Evolutionary conservation across 64 coral and sea anemone species (phyloP).

Genomic region (Montipora capricornis): DNA sequence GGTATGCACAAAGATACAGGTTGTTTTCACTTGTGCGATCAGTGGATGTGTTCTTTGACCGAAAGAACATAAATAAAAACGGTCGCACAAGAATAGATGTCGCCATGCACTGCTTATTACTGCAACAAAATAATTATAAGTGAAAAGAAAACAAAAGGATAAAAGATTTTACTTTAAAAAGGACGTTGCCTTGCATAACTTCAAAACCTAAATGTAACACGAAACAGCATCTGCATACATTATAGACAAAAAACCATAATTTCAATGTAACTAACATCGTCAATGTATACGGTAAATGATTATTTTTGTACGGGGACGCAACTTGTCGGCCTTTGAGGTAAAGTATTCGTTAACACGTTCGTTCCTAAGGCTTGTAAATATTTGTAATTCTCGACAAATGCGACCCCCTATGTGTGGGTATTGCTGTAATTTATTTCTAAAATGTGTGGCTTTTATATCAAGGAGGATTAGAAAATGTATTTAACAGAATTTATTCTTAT

Average conservation of each 20-base stretch:
- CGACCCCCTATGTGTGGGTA: not conserved
- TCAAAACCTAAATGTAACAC: not conserved
- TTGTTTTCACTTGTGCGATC: not conserved
- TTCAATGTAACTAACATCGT: not conserved
- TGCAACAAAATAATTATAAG: no score
- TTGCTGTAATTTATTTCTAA: conserved; percentile 34
- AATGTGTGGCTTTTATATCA: conserved; percentile 45
- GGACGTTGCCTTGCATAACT: not conserved
- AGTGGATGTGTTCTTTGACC: no score
- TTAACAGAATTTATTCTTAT: conserved; percentile 62
- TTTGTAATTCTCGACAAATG: not conserved
- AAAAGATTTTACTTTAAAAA: not conserved
- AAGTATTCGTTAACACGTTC: not conserved
- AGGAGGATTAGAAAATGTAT: conserved; percentile 51
- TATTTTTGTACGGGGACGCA: not conserved
- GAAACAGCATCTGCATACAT: not conserved
- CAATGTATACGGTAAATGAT: not conserved
- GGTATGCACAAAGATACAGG: not conserved
- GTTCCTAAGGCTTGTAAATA: conserved; percentile 14
- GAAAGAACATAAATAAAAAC: no score
- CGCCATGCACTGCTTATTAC: no score
- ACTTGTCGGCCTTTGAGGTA: conserved; percentile 14
- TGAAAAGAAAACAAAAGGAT: not conserved
- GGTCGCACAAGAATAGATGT: no score
- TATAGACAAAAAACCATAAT: not conserved